Base-by-base conservation (phyloP, 2,888 invertebrate species). In the Cryptops parisi region DNA sequence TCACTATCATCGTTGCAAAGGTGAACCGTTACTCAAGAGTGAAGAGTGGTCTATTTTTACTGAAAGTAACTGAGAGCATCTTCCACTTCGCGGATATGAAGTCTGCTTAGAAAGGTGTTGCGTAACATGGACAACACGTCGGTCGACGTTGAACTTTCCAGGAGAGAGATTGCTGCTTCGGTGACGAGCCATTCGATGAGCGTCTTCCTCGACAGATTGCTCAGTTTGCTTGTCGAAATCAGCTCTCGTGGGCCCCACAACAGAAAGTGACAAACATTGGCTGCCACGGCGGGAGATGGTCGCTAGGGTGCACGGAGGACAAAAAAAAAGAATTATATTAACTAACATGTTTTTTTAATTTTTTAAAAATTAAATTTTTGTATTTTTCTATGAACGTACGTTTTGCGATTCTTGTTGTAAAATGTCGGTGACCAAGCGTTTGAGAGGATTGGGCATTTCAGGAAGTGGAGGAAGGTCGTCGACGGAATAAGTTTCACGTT, bases 201-300 rank as follows among this genome's bases (percentile, higher is more conserved):
- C 27, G 12, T 24, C n/a, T 44, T 33, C 21, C 26, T 33, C 12
- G 49, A 19, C 23, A 39, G 6, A 23, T 43, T 41, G 4, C 22
- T 24, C 24, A 1, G 12, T n/a, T n/a, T n/a, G 9, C 15, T 2
- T 5, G 19, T 19, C 15, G 22, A 19, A 3, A 82, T 64, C 84
- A 84, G 84, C 12, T 72, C 65, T 52, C 77, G 79, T 1, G 84
- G 84, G 3, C 81, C 82, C 84, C 84, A 84, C 33, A 84, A 70
- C 62, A 78, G 77, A 57, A 85, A 65, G 63, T 84, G 82, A 64
- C 81, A 76, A 47, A 84, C 73, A 60, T 82, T 83, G 0, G 83
- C 82, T n/a, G 84, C 84, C 56, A 80, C 72, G 63, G 80, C 80
- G 1, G 79, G 74, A 65, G 75, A 75, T 25, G 80, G 70, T 55